Evolutionary conservation across 2,797 vertebrate genomes (phyloP).

Genomic region (Lagodon rhomboides): DNA sequence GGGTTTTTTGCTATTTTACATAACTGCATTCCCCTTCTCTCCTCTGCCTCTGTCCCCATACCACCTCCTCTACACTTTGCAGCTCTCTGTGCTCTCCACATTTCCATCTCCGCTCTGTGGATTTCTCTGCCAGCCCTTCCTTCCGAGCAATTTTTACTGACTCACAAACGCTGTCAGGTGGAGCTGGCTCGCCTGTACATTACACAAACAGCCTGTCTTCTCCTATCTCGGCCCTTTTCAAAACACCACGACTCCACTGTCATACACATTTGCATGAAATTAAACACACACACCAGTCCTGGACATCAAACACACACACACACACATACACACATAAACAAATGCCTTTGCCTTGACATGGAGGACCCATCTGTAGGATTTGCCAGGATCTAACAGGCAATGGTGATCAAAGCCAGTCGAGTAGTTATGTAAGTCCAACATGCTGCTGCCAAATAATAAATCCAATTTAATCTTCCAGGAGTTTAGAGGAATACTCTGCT

Average conservation of each 20-base stretch:
- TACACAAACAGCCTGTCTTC: conserved; percentile 57
- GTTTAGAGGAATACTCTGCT: conserved; percentile 51
- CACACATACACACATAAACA: conserved; percentile 53
- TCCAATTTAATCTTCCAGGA: conserved; percentile 62
- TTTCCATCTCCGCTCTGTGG: conserved; percentile 39
- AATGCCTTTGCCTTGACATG: conserved; percentile 41
- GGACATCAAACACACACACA: conserved; percentile 30
- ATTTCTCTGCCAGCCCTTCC: conserved; percentile 43
- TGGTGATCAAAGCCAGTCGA: conserved; percentile 62
- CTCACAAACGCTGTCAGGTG: conserved; percentile 61
- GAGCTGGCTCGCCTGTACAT: conserved; percentile 45
- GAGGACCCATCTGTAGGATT: conserved; percentile 63
- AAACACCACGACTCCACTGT: conserved; percentile 27
- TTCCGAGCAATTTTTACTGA: conserved; percentile 48
- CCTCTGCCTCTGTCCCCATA: conserved; percentile 44
- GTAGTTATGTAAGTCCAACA: conserved; percentile 64
- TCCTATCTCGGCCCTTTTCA: conserved; percentile 29
- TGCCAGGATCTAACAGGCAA: conserved; percentile 35
- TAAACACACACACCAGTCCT: conserved; percentile 20
- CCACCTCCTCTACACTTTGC: conserved; percentile 50
- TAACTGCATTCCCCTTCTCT: conserved; percentile 62
- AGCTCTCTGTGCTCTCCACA: conserved; percentile 23
- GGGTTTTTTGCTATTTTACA: conserved; percentile 71
- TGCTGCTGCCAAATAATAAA: conserved; percentile 49
- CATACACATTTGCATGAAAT: conserved; percentile 31